A percentile compares a stretch with the other conserved stretches of the same genome.
Evolutionary conservation across 23 tunicate species (phyloP).

Genomic region (Botrylloides violaceus): DNA sequence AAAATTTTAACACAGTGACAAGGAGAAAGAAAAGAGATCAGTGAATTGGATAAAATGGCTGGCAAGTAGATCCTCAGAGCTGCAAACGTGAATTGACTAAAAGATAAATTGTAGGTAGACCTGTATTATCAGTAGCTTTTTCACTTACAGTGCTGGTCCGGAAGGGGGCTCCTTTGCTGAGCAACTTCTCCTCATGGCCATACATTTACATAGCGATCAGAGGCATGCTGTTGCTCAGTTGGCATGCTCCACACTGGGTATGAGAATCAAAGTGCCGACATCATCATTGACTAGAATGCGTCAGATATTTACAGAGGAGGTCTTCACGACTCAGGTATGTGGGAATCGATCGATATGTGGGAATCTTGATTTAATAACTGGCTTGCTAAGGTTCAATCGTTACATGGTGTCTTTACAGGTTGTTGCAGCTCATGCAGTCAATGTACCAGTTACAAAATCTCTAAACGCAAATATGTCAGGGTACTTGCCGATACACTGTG

Average conservation of each 20-base stretch:
- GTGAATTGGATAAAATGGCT: conserved; percentile 86
- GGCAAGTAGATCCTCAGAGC: conserved; percentile 71
- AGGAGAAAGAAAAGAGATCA: conserved; percentile 48
- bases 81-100: conserved; percentile 20
- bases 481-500: conserved; percentile 88
- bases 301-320: conserved; percentile 87
- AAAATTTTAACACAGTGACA: conserved; percentile 1
- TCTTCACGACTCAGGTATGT: conserved; percentile 67
- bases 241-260: conserved; percentile 74
- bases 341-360: no score
- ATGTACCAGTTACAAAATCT: conserved; percentile 67
- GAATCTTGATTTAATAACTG: no score
- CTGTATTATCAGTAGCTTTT: neutral
- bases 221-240: conserved; percentile 51
- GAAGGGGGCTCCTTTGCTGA: conserved; percentile 90
- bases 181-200: conserved; percentile 76
- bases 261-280: conserved; percentile 66
- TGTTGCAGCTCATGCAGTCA: conserved; percentile 78
- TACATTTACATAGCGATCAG: conserved; percentile 78
- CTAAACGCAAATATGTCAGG: conserved; percentile 69
- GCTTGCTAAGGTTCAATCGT: no score
- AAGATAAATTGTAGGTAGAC: neutral
- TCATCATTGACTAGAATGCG: conserved; percentile 47
- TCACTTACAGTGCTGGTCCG: conserved; percentile 20
- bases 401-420: conserved; percentile 24